phyloP scores from a whole-genome alignment of 2,113 vertebrate genomes.

The Thunnus thynnus region DNA sequence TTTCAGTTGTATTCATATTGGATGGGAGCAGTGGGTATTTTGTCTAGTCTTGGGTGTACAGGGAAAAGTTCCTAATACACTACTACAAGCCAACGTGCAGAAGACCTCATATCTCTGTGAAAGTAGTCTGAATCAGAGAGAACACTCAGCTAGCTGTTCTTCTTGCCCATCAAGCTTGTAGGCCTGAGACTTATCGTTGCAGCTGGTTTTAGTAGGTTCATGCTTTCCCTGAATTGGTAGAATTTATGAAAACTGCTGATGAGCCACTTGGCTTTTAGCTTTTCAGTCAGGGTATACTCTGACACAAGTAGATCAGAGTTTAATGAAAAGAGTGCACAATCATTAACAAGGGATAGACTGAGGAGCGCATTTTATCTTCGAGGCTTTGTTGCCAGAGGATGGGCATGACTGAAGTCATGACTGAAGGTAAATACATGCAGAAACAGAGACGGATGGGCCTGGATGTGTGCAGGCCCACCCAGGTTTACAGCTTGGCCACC shows the following conservation, averaged over 20 bases:
- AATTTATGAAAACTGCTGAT: constrained; percentile 66
- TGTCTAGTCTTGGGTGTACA: background rate
- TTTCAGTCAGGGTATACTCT: constrained; percentile 65
- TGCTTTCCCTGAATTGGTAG: constrained; percentile 26
- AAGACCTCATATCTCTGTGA: background rate
- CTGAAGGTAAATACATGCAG: constrained; percentile 46
- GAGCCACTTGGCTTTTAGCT: constrained; percentile 71
- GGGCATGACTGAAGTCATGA: constrained; percentile 36
- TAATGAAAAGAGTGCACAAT: constrained; percentile 53
- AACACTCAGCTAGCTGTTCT: too few species aligned
- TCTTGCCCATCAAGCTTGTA: too few species aligned
- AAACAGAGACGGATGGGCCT: too few species aligned
- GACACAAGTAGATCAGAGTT: constrained; percentile 60
- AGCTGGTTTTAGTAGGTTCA: too few species aligned
- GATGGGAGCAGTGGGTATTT: background rate
- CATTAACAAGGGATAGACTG: constrained; percentile 62
- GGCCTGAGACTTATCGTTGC: too few species aligned
- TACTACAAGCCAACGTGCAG: background rate
- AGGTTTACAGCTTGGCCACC: too few species aligned
- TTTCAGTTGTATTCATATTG: background rate
- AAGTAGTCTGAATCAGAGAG: too few species aligned
- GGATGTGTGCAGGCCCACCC: too few species aligned
- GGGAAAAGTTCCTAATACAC: background rate
- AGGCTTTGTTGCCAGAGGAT: constrained; percentile 21
- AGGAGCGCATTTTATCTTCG: constrained; percentile 47